These are phyloP conservation scores for Cylindroiulus punctatus DNA, from an alignment of 2,888 invertebrate species.

Conservation along the genomic window DNA sequence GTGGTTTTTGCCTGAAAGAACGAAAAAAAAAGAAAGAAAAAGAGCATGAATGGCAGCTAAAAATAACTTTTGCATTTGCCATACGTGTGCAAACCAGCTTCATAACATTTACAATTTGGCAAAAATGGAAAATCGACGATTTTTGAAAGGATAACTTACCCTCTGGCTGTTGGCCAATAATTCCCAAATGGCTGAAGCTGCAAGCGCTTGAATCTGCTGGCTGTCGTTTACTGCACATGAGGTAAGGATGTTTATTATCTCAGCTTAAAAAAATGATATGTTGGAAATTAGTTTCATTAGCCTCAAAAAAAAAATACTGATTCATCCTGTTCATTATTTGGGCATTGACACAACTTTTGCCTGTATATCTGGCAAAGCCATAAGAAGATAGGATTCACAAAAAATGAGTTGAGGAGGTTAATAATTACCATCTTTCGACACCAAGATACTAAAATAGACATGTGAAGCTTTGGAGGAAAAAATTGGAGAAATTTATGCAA, in stretches of 20 bases:
- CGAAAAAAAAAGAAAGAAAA: background rate
- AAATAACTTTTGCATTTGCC: conserved; percentile 36
- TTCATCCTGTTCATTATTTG: background rate
- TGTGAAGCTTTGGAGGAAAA: background rate
- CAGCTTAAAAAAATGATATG: conserved; percentile 36
- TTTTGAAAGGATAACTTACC: conserved; percentile 35
- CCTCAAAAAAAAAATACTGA: background rate
- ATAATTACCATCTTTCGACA: conserved; percentile 29
- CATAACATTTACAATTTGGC: background rate
- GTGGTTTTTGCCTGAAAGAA: conserved; percentile 45
- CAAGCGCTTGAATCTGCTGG: conserved; percentile 6
- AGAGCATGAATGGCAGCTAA: background rate
- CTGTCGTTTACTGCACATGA: conserved; percentile 20
- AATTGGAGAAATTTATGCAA: background rate
- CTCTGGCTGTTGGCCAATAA: conserved; percentile 49
- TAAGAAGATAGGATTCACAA: conserved; percentile 9
- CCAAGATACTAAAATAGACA: background rate
- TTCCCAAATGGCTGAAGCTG: conserved; percentile 49
- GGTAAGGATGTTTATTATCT: conserved; percentile 44
- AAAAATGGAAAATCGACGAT: background rate
- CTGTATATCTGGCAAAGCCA: conserved; percentile 1
- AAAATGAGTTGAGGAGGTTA: background rate
- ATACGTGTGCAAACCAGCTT: background rate
- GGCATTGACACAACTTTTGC: conserved; percentile 16
- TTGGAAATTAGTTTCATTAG: background rate